phyloP scores from a whole-genome alignment of 1,140 invertebrate species.

The Sesamia nonagrioides region DNA sequence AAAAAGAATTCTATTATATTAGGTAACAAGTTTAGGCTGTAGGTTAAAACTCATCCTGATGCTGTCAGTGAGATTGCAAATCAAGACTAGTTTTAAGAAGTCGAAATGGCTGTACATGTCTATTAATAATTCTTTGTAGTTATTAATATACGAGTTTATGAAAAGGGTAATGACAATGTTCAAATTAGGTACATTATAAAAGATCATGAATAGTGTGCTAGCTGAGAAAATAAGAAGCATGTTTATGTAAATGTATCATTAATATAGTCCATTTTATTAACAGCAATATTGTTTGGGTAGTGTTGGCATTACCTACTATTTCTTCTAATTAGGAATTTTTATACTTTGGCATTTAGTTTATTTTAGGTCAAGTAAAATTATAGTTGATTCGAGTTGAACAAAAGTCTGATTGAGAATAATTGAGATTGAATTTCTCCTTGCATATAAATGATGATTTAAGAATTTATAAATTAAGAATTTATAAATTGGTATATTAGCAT shows the following conservation, averaged over 20 bases:
- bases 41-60: not conserved
- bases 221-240: constrained; percentile 39
- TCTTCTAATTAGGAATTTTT: not conserved
- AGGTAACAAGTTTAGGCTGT: constrained; percentile 8
- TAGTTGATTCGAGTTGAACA: too few species aligned
- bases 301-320: not conserved
- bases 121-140: constrained; percentile 1
- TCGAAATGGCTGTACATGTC: not conserved
- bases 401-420: too few species aligned
- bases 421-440: too few species aligned
- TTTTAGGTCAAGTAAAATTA: too few species aligned
- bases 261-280: not conserved
- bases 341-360: too few species aligned
- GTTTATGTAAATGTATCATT: constrained; percentile 27
- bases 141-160: not conserved
- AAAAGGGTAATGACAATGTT: not conserved
- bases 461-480: too few species aligned
- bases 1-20: not conserved
- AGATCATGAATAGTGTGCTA: constrained; percentile 3
- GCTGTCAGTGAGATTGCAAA: constrained; percentile 17
- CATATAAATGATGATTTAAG: too few species aligned
- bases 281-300: not conserved
- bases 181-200: constrained; percentile 4
- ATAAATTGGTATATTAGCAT: not conserved
- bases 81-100: constrained; percentile 14